phyloP scores from a whole-genome alignment of 2,113 vertebrate species.

The Phaetusa simplex region DNA sequence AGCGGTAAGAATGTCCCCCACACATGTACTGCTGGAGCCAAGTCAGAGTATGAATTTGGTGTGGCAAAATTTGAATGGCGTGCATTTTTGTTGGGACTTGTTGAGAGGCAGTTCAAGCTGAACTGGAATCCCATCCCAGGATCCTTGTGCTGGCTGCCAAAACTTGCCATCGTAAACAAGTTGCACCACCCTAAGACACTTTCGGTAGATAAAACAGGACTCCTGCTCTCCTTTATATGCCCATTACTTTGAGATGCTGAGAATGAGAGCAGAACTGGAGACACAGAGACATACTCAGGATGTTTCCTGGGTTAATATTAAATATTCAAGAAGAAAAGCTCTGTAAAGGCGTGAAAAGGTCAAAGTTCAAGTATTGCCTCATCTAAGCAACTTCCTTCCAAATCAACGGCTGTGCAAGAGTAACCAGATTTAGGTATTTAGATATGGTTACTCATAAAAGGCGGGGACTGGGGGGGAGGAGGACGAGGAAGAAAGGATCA shows the following conservation, averaged over 20 bases:
- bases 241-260: background rate
- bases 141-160: background rate
- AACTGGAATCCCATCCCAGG: background rate
- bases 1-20: background rate
- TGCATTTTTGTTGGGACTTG: background rate
- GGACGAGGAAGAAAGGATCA: background rate
- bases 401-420: background rate
- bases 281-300: background rate
- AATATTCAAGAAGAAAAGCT: background rate
- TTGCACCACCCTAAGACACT: background rate
- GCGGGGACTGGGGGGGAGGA: background rate
- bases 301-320: background rate
- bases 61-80: background rate
- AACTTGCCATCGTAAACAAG: background rate
- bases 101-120: background rate
- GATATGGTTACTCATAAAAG: background rate
- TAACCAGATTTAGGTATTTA: background rate
- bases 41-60: fast-evolving
- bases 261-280: background rate
- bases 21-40: background rate
- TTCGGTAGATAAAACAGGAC: background rate
- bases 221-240: background rate
- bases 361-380: background rate
- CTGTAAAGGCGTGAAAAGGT: background rate
- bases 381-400: background rate